phyloP scores from a whole-genome alignment of 2,888 invertebrate genomes.

The Idaea dimidiata region DNA sequence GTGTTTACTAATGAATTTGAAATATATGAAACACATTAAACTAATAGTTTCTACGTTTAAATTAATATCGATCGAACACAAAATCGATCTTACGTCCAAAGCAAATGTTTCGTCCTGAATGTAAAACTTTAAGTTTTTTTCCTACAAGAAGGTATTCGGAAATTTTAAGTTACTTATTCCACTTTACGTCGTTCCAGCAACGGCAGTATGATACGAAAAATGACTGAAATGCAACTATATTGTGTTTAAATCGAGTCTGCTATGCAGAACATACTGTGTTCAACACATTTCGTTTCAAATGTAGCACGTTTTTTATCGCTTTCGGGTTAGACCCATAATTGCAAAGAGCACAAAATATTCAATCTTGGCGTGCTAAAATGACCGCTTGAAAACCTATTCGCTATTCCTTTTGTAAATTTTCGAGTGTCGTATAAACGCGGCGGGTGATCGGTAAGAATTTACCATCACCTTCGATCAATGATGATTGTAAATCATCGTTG shows the following conservation, averaged over 20 bases:
- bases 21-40: not conserved
- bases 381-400: too few species aligned
- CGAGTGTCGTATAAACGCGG: too few species aligned
- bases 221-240: not conserved
- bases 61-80: not conserved
- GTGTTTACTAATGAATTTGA: not conserved
- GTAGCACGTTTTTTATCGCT: too few species aligned
- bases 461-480: too few species aligned
- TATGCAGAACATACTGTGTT: not conserved
- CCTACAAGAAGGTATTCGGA: slow-evolving; percentile 19
- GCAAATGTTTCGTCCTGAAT: slow-evolving; percentile 10
- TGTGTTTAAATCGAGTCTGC: not conserved
- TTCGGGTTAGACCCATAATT: too few species aligned
- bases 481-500: too few species aligned
- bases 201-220: not conserved
- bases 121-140: slow-evolving; percentile 21
- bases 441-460: too few species aligned
- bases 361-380: too few species aligned
- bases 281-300: too few species aligned
- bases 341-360: too few species aligned
- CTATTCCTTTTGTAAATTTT: too few species aligned
- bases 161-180: slow-evolving; percentile 26
- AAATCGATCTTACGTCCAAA: slow-evolving; percentile 20
- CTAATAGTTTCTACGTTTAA: not conserved
- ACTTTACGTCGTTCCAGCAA: slow-evolving; percentile 19